Percentiles rank a stretch among this genome's conserved stretches.
Conservation (phyloP, 2,888 invertebrate genomes). For the Mythimna loreyi region DNA sequence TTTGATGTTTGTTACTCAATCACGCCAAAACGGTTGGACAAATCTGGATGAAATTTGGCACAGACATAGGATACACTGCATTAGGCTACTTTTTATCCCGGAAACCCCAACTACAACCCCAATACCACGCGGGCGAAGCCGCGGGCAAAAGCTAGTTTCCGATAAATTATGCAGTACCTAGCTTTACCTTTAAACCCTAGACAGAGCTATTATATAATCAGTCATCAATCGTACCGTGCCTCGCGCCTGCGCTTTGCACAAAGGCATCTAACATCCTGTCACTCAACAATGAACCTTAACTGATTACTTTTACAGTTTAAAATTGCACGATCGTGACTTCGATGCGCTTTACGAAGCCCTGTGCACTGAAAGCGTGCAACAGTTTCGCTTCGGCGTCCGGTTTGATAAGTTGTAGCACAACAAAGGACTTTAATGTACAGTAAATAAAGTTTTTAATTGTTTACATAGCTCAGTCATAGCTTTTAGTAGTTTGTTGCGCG, state of each 20-base stretch:
- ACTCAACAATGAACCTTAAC: constrained; percentile 24
- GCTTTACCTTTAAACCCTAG: constrained; percentile 3
- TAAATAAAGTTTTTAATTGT: constrained; percentile 1
- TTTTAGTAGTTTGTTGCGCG: not conserved
- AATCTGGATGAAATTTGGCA: too few species aligned
- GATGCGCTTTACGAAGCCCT: constrained; percentile 25
- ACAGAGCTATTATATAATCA: constrained; percentile 21
- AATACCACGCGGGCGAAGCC: too few species aligned
- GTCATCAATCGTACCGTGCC: not conserved
- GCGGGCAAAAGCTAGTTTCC: not conserved
- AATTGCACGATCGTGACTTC: not conserved
- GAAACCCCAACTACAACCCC: too few species aligned
- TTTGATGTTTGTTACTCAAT: too few species aligned
- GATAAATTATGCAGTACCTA: not conserved
- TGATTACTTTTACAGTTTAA: not conserved
- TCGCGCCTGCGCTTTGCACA: constrained; percentile 42
- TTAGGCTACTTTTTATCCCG: too few species aligned
- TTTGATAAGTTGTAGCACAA: constrained; percentile 24
- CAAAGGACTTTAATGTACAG: not conserved
- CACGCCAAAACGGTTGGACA: too few species aligned
- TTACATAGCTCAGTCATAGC: not conserved
- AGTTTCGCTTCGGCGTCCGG: constrained; percentile 21
- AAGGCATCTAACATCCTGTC: constrained; percentile 16
- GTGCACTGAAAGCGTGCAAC: constrained; percentile 29
- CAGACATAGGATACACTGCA: too few species aligned